Evolutionary conservation across 2,888 invertebrate species (phyloP).

Genomic region (Andrena haemorrhoa): DNA sequence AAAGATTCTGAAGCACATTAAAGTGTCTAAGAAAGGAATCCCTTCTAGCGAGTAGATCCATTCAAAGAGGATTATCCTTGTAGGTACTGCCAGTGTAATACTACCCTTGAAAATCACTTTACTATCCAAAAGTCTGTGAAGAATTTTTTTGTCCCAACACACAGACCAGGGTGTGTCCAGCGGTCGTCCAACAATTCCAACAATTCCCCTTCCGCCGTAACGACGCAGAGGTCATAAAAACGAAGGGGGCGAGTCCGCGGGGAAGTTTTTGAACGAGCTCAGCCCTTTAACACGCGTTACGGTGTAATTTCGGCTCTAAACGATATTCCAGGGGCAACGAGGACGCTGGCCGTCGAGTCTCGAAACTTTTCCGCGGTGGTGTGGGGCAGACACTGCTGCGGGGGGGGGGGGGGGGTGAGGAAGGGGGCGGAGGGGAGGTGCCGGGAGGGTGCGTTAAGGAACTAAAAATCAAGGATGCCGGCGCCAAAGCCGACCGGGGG

Average conservation of each 20-base stretch:
- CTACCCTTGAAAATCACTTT: background rate
- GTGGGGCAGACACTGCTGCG: conserved; percentile 39
- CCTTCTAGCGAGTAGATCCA: too few relatives aligned
- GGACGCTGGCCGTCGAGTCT: conserved; percentile 77
- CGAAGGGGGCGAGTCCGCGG: conserved; percentile 19
- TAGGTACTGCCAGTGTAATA: too few relatives aligned
- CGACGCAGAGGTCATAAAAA: conserved; percentile 33
- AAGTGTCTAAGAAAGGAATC: too few relatives aligned
- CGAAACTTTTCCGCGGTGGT: conserved; percentile 78
- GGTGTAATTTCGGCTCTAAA: conserved; percentile 80
- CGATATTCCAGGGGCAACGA: conserved; percentile 74
- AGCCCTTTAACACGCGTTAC: conserved; percentile 75
- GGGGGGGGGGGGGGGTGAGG: conserved; percentile 2
- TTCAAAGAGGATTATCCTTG: too few relatives aligned
- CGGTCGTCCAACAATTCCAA: conserved; percentile 41
- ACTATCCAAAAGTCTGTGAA: background rate
- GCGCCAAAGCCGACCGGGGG: conserved; percentile 72
- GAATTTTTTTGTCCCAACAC: background rate
- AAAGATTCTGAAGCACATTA: too few relatives aligned
- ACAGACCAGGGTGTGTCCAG: conserved; percentile 8
- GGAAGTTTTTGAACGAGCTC: conserved; percentile 72
- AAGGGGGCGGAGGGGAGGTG: background rate
- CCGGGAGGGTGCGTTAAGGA: conserved; percentile 60
- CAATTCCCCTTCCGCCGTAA: conserved; percentile 26
- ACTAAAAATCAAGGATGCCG: conserved; percentile 71